These are phyloP conservation scores for Drosophila watanabei DNA, from an alignment of 1,140 invertebrate species.

Conservation along the genomic window DNA sequence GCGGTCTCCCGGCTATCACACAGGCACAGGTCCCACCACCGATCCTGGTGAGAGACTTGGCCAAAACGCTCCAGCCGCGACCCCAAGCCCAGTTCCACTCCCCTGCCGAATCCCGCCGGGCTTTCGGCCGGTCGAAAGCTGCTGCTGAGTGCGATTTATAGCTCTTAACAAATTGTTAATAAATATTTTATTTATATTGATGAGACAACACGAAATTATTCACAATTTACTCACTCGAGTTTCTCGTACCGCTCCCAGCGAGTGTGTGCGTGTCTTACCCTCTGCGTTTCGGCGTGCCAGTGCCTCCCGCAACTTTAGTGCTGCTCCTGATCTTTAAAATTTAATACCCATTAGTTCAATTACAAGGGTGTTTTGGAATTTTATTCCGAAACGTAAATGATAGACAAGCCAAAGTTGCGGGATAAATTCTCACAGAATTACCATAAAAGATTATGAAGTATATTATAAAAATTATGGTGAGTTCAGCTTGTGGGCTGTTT, in stretches of 20 bases:
- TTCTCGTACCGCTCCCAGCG: conserved; percentile 6
- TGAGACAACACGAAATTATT: conserved; percentile 81
- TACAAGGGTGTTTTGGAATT: conserved; percentile 3
- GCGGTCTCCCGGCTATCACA: conserved; percentile 50
- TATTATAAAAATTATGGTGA: no score
- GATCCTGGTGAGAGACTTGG: conserved; percentile 56
- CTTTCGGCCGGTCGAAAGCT: conserved; percentile 31
- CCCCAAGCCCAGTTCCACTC: conserved; percentile 12
- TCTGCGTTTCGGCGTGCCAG: conserved; percentile 13
- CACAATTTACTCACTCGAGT: conserved; percentile 63
- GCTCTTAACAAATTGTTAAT: conserved; percentile 83
- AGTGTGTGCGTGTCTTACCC: conserved; percentile 17
- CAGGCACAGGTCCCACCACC: conserved; percentile 30
- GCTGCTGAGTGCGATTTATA: conserved; percentile 76
- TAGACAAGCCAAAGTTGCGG: not conserved
- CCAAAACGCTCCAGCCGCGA: conserved; percentile 25
- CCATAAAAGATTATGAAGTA: no score
- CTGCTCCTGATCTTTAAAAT: conserved; percentile 46
- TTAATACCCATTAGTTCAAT: conserved; percentile 7
- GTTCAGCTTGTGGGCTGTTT: no score
- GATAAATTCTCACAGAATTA: no score
- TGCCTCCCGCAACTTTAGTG: conserved; percentile 37
- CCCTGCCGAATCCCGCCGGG: conserved; percentile 8
- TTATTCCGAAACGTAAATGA: no score
- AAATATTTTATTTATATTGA: conserved; percentile 85